phyloP scores from a whole-genome alignment of 1,140 invertebrate genomes.

The Pseudomyrmex cubaensis region DNA sequence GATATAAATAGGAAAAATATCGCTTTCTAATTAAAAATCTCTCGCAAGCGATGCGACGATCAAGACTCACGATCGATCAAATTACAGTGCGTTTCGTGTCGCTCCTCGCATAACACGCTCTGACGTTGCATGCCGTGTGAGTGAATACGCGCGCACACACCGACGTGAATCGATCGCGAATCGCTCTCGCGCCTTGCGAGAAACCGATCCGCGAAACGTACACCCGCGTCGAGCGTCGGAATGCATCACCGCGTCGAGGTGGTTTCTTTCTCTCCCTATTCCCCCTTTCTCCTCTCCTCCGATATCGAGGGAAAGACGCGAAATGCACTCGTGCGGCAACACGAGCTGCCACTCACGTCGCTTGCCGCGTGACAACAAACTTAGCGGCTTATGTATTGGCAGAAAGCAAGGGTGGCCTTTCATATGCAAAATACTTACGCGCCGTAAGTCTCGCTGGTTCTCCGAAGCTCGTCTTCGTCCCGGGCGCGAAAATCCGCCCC shows the following conservation, averaged over 20 bases:
- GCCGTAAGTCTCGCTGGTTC: constrained; percentile 56
- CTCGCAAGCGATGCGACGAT: constrained; percentile 14
- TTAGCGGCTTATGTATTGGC: constrained; percentile 55
- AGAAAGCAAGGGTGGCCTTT: constrained; percentile 60
- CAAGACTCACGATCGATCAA: constrained; percentile 58
- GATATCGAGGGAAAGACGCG: not conserved
- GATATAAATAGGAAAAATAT: not conserved
- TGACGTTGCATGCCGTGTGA: constrained; percentile 4
- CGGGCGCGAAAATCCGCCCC: constrained; percentile 43
- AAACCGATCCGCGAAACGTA: constrained; percentile 57
- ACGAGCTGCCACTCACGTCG: constrained; percentile 62
- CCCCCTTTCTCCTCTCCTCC: not conserved
- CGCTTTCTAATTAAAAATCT: not conserved
- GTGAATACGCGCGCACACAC: not conserved
- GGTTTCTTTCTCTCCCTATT: constrained; percentile 25
- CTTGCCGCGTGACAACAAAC: constrained; percentile 61
- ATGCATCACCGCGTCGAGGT: constrained; percentile 41
- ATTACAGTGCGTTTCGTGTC: constrained; percentile 52
- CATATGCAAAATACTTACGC: constrained; percentile 69
- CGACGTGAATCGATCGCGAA: constrained; percentile 24
- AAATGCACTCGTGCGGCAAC: constrained; percentile 55
- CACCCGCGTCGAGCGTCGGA: constrained; percentile 39
- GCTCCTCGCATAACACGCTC: constrained; percentile 47
- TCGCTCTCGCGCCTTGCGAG: constrained; percentile 45
- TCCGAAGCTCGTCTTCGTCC: constrained; percentile 42